A percentile compares a stretch with the other conserved stretches of the same genome.
These are phyloP conservation scores for Pyralis farinalis DNA, from an alignment of 2,888 invertebrate genomes.

Conservation along the genomic window DNA sequence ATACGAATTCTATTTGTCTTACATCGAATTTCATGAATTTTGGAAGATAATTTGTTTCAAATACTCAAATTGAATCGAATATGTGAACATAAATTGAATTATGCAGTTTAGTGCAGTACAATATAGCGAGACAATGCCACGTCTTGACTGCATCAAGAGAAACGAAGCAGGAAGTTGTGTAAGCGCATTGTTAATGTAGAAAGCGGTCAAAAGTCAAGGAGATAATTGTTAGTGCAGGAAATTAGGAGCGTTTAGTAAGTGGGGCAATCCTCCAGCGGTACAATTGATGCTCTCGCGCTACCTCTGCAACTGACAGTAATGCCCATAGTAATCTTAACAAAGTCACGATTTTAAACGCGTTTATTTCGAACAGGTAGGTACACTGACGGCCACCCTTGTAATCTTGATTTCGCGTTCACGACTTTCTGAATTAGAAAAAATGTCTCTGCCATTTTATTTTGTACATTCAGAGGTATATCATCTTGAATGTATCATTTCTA, in stretches of 20 bases:
- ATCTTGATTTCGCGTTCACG: constrained; percentile 7
- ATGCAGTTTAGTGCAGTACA: not conserved
- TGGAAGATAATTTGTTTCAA: no score
- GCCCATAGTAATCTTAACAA: constrained; percentile 6
- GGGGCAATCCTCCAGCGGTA: constrained; percentile 48
- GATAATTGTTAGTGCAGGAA: constrained; percentile 78
- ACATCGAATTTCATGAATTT: no score
- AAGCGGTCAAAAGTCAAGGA: constrained; percentile 79
- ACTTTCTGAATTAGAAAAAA: not conserved
- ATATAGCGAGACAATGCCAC: not conserved
- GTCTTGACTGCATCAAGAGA: not conserved
- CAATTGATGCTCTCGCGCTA: constrained; percentile 21
- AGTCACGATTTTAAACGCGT: constrained; percentile 12
- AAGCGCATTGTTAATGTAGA: constrained; percentile 61
- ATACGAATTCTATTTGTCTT: no score
- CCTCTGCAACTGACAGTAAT: constrained; percentile 8
- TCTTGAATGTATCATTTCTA: not conserved
- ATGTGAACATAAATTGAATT: no score
- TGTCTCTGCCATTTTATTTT: not conserved
- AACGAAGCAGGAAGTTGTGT: constrained; percentile 50
- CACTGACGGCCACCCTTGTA: not conserved
- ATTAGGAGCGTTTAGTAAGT: constrained; percentile 74
- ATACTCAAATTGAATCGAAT: no score
- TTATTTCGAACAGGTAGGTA: constrained; percentile 2
- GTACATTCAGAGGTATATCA: not conserved